Conservation (phyloP, 2,113 vertebrate species). For the Agapornis roseicollis region DNA sequence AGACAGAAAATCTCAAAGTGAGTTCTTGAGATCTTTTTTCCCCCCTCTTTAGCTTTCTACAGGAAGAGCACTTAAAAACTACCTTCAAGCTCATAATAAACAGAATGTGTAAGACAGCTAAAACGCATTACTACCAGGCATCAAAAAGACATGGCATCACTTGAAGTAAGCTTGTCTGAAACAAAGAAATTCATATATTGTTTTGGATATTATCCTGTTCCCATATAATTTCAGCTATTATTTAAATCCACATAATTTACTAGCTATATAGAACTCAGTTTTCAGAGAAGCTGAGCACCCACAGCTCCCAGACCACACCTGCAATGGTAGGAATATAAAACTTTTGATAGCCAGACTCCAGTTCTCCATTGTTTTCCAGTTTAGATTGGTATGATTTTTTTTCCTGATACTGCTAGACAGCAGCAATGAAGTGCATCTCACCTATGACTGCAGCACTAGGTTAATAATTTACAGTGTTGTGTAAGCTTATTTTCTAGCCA, state of each 20-base stretch:
- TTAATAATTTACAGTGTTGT: background rate
- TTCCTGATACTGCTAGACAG: background rate
- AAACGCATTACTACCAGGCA: accelerated
- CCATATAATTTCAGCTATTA: background rate
- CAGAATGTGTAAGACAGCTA: background rate
- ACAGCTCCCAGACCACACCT: background rate
- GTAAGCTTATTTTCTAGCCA: background rate
- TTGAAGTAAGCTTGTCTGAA: background rate
- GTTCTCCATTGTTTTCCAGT: background rate
- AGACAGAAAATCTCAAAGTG: background rate
- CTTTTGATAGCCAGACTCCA: background rate
- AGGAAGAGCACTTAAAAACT: background rate
- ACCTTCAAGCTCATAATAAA: background rate
- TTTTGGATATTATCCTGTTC: background rate
- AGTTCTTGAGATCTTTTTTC: background rate
- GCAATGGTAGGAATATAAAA: background rate
- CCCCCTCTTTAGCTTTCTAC: background rate
- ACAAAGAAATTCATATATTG: background rate
- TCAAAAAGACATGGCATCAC: background rate
- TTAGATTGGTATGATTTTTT: background rate
- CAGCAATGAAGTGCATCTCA: background rate
- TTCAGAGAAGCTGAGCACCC: background rate
- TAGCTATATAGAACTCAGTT: background rate
- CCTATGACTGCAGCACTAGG: background rate
- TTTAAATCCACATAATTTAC: background rate